Conservation (phyloP, 1,140 invertebrate species). For the Anastrepha obliqua region DNA sequence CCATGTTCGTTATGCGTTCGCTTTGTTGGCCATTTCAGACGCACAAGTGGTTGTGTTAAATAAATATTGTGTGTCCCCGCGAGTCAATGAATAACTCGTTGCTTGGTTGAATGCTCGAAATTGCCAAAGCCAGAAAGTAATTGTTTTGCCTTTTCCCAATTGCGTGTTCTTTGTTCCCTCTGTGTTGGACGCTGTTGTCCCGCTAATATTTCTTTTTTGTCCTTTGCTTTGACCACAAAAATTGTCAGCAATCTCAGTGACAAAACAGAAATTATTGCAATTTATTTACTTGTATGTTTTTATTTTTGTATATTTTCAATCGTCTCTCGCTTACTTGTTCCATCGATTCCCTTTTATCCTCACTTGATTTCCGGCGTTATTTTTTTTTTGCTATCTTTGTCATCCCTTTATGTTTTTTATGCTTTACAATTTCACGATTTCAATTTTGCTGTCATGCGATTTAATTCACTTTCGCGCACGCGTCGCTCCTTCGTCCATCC, state of each 20-base stretch:
- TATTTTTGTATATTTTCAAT: not conserved
- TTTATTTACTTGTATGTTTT: not conserved
- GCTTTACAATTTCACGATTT: not conserved
- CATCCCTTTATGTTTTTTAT: not conserved
- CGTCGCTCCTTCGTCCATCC: not conserved
- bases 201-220: not conserved
- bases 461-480: conserved; percentile 16
- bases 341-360: not conserved
- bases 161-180: conserved; percentile 1
- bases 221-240: not conserved
- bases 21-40: not conserved
- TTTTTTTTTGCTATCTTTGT: not conserved
- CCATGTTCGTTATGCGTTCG: not conserved
- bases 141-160: conserved; percentile 4
- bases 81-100: not conserved
- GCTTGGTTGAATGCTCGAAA: conserved; percentile 5
- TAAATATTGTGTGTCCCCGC: not conserved
- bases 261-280: conserved; percentile 14
- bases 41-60: not conserved
- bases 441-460: conserved; percentile 42
- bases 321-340: not conserved
- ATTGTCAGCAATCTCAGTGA: not conserved
- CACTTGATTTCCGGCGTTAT: not conserved
- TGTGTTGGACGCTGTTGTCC: not conserved
- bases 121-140: conserved; percentile 20